Base-by-base conservation (phyloP, 2,888 invertebrate species). In the Ophion slaviceki region DNA sequence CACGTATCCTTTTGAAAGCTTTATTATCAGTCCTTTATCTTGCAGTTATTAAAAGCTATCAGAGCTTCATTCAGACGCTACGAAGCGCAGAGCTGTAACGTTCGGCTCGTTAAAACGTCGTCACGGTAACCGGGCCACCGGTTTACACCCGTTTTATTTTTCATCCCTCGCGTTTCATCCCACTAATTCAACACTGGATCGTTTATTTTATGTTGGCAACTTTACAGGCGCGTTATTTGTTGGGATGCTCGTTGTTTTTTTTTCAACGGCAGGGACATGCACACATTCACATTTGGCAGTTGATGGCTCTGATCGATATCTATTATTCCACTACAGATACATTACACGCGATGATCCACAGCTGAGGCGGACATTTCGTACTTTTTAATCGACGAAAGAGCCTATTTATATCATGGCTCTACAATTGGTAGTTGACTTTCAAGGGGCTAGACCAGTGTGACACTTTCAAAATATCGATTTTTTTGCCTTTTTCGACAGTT, bases 51-150 rank as follows among this genome's bases (percentile, higher is more conserved):
- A 78, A 47, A 68, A 85, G 76, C 71, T 47, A 80, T 24, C 64
- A 74, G 36, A 40, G 66, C 59, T 53, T 11, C 57, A 53, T 70
- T 80, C 76, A 57, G 80, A 72, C 59, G 66, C 40, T 67, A 76
- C 61, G 53, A 75, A 85, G 71, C 62, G 53, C 45, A 36, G 61
- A 59, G 71, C 40, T 61, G 71, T 76, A 82, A 78, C 36, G 67
- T 71, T 80, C 45, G 66, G 67, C 79, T 85, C 82, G 85, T 85
- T 82, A 82, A 82, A 67, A 62, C 68, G 64, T 79, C 59, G 78
- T 71, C 45, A 17, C 62, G 78, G 74, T 75, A 59, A 66, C 70
- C n/a, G 32, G 57, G 20, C 17, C 53, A 8, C n/a, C 32, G 47
- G 36, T 24, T 64, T 75, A 28, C 17, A 66, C 45, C 53, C 32